phyloP scores from a whole-genome alignment of 2,797 vertebrate species.

The Molossus molossus region DNA sequence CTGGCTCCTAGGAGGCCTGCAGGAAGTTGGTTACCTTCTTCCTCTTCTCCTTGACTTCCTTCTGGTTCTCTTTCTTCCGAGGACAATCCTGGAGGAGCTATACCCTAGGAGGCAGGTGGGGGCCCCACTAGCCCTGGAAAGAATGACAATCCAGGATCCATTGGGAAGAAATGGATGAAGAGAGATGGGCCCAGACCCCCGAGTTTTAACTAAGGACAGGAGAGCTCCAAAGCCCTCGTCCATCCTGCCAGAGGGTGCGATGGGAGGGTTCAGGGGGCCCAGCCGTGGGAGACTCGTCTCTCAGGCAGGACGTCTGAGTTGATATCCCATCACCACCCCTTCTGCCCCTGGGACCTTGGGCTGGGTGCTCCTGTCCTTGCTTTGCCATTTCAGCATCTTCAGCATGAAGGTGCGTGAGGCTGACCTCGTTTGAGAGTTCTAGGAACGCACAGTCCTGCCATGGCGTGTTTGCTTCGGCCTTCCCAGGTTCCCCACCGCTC shows the following conservation, averaged over 20 bases:
- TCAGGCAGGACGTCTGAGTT: background rate
- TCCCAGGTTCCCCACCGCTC: background rate
- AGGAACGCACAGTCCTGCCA: background rate
- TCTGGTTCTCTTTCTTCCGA: background rate
- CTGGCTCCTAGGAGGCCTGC: background rate
- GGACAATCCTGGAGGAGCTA: background rate
- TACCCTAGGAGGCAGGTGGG: background rate
- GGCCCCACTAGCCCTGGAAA: background rate
- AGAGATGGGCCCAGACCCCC: background rate
- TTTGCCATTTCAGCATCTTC: background rate
- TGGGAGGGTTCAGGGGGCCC: background rate
- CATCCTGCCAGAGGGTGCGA: background rate
- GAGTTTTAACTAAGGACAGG: background rate
- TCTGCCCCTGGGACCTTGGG: background rate
- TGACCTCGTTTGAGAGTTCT: background rate
- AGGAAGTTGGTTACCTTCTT: background rate
- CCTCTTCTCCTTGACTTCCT: constrained; percentile 2
- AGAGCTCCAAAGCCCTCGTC: too few relatives aligned
- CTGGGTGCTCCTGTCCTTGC: background rate
- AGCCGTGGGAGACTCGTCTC: background rate
- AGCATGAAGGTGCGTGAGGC: background rate
- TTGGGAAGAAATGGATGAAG: background rate
- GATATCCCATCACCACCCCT: fast-evolving
- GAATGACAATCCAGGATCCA: background rate
- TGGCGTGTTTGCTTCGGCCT: background rate